Conservation (phyloP, 2,888 invertebrate genomes). For the Apamea sordens region DNA sequence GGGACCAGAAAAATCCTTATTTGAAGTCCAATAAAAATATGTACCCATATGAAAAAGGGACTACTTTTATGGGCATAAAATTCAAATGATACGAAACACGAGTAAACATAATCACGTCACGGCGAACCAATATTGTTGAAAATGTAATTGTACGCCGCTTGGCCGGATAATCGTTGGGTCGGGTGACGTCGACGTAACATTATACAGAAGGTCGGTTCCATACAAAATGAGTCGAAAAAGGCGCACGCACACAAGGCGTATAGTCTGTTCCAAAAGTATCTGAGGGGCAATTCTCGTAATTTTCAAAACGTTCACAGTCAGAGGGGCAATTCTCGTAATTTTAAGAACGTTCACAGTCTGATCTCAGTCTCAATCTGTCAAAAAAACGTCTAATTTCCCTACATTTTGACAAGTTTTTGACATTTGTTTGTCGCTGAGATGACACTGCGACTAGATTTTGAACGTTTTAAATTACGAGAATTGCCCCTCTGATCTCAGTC, state of each 20-base stretch:
- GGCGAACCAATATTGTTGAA: constrained; percentile 64
- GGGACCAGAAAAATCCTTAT: constrained; percentile 33
- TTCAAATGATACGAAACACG: constrained; percentile 57
- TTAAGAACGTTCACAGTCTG: no score
- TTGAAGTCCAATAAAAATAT: constrained; percentile 48
- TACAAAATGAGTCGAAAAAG: not conserved
- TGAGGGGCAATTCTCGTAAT: not conserved
- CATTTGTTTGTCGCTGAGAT: no score
- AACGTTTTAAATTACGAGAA: no score
- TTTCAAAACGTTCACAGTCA: no score
- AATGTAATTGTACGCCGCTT: constrained; percentile 64
- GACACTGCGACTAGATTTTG: no score
- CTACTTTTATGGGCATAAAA: constrained; percentile 53
- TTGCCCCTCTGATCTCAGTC: no score
- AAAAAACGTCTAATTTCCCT: no score
- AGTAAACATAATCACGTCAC: constrained; percentile 60
- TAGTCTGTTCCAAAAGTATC: not conserved
- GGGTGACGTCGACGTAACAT: not conserved
- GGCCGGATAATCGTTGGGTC: constrained; percentile 53
- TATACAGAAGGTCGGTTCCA: not conserved
- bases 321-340: no score
- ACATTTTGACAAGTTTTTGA: no score
- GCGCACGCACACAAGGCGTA: not conserved
- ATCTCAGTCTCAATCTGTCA: no score
- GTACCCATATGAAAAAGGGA: constrained; percentile 47